Evolutionary conservation across 2,797 vertebrate genomes (phyloP), one percentile per base, ranked within the genome.

Genomic region (Otolemur crassicaudatus): DNA sequence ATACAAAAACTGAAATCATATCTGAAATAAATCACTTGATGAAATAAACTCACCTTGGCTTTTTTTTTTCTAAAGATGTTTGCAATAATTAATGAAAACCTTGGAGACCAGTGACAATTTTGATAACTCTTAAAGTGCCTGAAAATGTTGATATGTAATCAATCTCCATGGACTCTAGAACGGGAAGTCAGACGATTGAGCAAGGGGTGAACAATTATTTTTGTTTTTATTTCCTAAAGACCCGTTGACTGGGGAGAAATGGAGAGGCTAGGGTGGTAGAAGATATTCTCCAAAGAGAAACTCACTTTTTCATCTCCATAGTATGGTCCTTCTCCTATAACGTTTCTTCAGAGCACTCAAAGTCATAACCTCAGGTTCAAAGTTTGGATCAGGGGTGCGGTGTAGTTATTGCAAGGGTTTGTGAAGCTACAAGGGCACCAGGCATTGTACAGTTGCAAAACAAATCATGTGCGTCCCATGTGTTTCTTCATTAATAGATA

Each of bases 31-130:
- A 98, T 98, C 98, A 98, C 97, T 98, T 79, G 94, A 91, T 14
- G 25, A 96, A 97, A 98, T 98, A 98, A 98, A 98, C 63, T 96
- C 98, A 97, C 98, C 81, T 93, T 98, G 98, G 98, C 96, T 92
- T 96, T 98, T 98, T 98, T 98, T 98, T 98, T 98, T 97, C 97
- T 97, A 98, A 98, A 98, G 97, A 98, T 98, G 97, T 98, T 98
- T 98, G 98, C 97, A 98, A 98, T 98, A 98, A 98, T 98, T 99
- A 99, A 97, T 97, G 97, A 97, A 98, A 98, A 97, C 95, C 98
- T 98, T 98, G 97, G 95, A 97, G 98, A 98, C 97, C 98, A 97
- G 97, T 98, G 98, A 98, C 97, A 98, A 98, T 98, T 98, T 98
- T 97, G 98, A 98, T 98, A 98, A 98, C 96, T 98, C 97, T 98